Conservation (phyloP, 2,113 vertebrate genomes). For the Oryctolagus cuniculus region DNA sequence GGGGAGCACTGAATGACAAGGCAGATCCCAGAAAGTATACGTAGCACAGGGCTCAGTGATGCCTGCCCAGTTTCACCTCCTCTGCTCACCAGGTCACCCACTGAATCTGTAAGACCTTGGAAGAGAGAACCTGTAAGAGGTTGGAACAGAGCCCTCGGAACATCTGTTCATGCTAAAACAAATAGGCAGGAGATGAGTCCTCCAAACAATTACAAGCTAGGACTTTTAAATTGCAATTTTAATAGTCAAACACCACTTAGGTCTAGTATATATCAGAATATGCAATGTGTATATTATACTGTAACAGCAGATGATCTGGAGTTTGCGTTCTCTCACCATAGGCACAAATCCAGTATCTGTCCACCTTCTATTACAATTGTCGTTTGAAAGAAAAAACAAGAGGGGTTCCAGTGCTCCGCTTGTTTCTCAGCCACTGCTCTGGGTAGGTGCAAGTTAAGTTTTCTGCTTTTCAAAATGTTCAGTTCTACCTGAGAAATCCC, state of each 20-base stretch:
- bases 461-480: not conserved
- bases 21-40: not conserved
- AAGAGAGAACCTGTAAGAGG: not conserved
- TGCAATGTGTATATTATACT: not conserved
- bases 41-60: too few species aligned
- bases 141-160: not conserved
- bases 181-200: not conserved
- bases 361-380: not conserved
- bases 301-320: not conserved
- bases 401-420: not conserved
- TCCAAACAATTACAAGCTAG: not conserved
- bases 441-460: not conserved
- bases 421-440: not conserved
- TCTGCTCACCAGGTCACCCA: not conserved
- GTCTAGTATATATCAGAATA: not conserved
- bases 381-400: not conserved
- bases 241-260: not conserved
- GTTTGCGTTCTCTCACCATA: not conserved
- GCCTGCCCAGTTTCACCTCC: rapidly evolving
- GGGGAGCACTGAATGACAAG: not conserved
- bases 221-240: not conserved
- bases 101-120: too few species aligned
- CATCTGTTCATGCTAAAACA: not conserved
- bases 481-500: not conserved
- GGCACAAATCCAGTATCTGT: not conserved